Evolutionary conservation across 2,113 vertebrate genomes (phyloP).

Genomic region (Corvus hawaiiensis): DNA sequence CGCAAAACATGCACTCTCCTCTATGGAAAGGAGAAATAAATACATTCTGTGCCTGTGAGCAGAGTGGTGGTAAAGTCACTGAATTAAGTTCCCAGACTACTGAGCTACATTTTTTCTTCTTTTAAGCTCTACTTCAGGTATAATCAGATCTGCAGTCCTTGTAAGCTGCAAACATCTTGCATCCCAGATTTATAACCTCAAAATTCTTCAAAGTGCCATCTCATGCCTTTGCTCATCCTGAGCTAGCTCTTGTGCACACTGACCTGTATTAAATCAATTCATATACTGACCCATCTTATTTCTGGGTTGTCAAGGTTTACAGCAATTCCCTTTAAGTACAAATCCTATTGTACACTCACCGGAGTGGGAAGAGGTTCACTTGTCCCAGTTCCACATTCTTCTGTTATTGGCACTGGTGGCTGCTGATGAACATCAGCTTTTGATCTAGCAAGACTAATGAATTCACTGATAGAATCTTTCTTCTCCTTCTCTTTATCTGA

Average conservation of each 20-base stretch:
- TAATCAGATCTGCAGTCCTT: not conserved
- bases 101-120: not conserved
- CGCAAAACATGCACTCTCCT: not conserved
- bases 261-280: not conserved
- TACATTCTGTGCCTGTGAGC: not conserved
- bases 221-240: not conserved
- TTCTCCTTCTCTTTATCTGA: constrained; percentile 71
- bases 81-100: not conserved
- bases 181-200: not conserved
- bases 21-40: not conserved
- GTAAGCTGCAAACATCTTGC: not conserved
- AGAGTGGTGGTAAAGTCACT: not conserved
- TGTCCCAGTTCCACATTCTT: not conserved
- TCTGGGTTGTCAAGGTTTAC: not conserved
- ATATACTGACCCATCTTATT: not conserved
- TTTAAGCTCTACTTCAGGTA: not conserved
- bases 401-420: not conserved
- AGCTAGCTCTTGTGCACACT: not conserved
- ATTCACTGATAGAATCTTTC: constrained; percentile 76
- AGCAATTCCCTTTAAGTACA: not conserved
- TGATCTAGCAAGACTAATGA: constrained; percentile 75
- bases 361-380: not conserved
- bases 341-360: constrained; percentile 13
- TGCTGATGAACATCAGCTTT: constrained; percentile 59
- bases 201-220: not conserved